phyloP scores from a whole-genome alignment of 2,888 invertebrate genomes.

The Sesia apiformis region DNA sequence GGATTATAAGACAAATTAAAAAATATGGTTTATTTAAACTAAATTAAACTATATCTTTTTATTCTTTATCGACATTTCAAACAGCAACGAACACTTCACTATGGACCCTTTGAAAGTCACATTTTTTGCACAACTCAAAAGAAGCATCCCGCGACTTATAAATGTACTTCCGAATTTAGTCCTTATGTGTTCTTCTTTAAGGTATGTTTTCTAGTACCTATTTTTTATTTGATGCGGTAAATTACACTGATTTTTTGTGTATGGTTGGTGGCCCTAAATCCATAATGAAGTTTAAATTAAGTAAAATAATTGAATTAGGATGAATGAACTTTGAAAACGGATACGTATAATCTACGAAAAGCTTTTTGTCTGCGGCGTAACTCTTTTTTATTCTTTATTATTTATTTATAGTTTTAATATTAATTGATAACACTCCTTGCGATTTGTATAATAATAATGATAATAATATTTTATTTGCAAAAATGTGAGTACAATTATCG shows the following conservation, averaged over 20 bases:
- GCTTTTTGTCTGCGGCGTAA: too few relatives aligned
- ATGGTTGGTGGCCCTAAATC: constrained; percentile 6
- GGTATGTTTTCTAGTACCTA: too few relatives aligned
- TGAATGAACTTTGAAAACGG: constrained; percentile 1
- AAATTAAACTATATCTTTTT: neutral
- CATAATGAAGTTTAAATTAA: constrained; percentile 6
- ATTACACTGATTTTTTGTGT: neutral
- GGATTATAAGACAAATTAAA: too few relatives aligned
- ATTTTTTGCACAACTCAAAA: neutral
- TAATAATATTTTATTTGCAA: too few relatives aligned
- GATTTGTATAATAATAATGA: too few relatives aligned
- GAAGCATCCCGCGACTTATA: neutral
- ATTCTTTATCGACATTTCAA: neutral
- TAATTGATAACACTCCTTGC: too few relatives aligned
- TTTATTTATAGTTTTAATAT: too few relatives aligned
- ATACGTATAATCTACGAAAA: constrained; percentile 5
- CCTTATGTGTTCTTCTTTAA: too few relatives aligned
- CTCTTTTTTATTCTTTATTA: too few relatives aligned
- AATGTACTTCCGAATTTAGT: too few relatives aligned
- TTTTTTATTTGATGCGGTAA: neutral
- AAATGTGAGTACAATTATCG: too few relatives aligned
- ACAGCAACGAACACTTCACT: neutral
- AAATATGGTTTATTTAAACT: neutral
- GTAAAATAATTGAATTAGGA: constrained; percentile 7
- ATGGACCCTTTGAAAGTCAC: neutral